Conservation (phyloP, 1,140 invertebrate genomes). For the Bombus superbus region DNA sequence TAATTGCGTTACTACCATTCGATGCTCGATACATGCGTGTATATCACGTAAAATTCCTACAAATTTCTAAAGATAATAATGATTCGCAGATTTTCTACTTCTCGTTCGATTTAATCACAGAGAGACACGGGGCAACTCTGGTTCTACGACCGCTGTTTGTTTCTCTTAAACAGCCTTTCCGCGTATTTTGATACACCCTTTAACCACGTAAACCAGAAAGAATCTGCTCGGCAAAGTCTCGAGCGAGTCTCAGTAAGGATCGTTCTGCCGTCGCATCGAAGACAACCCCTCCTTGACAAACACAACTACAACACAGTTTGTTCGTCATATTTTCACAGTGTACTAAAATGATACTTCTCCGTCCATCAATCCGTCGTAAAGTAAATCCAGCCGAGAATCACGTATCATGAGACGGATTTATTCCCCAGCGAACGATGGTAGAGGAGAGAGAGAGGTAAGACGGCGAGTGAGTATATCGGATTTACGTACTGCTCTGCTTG, state of each 20-base stretch:
- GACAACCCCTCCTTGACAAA: neutral
- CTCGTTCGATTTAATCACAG: no score
- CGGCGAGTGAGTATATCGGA: slow-evolving; percentile 76
- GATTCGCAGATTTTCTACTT: no score
- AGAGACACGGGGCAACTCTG: no score
- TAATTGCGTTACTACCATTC: no score
- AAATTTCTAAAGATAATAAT: no score
- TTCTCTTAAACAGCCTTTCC: neutral
- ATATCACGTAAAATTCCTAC: no score
- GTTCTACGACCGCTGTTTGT: neutral
- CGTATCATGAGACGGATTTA: slow-evolving; percentile 74
- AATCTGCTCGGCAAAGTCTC: slow-evolving; percentile 11
- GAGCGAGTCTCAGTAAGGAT: neutral
- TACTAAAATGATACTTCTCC: slow-evolving; percentile 61
- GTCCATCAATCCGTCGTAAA: slow-evolving; percentile 64
- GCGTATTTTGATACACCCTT: neutral
- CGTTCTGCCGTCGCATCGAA: neutral
- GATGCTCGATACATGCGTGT: no score
- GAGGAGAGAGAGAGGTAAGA: slow-evolving; percentile 69
- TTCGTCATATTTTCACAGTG: slow-evolving; percentile 25
- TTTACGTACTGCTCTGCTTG: slow-evolving; percentile 72
- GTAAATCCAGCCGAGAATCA: slow-evolving; percentile 66
- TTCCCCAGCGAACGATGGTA: slow-evolving; percentile 60
- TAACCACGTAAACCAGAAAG: neutral
- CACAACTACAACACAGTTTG: neutral